Conservation (phyloP, 2,797 vertebrate species). For the Microhierax caerulescens region DNA sequence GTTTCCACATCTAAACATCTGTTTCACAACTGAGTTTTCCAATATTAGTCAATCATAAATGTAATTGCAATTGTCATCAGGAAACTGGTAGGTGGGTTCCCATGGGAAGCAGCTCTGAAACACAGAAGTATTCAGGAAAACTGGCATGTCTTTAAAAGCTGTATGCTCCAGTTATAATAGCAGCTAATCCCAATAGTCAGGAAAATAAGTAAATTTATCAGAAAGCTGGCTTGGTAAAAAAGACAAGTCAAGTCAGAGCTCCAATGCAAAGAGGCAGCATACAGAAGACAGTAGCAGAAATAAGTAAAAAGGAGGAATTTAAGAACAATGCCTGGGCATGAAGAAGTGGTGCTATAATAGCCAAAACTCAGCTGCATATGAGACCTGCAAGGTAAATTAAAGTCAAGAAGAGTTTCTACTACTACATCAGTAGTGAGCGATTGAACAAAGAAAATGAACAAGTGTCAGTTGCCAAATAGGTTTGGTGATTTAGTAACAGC, state of each 20-base stretch:
- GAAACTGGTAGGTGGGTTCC: not conserved
- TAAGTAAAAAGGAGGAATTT: not conserved
- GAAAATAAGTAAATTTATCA: not conserved
- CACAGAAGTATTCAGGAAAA: not conserved
- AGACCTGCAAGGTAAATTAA: not conserved
- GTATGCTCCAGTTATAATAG: not conserved
- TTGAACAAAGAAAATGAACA: not conserved
- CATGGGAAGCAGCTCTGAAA: not conserved
- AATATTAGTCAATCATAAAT: not conserved
- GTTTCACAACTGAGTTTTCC: not conserved
- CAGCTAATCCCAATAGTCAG: not conserved
- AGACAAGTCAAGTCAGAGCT: not conserved
- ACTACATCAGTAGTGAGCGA: not conserved
- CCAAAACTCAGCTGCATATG: not conserved
- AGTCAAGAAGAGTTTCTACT: not conserved
- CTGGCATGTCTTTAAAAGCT: not conserved
- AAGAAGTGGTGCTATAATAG: not conserved
- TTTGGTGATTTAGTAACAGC: not conserved
- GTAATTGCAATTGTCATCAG: not conserved
- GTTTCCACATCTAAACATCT: not conserved
- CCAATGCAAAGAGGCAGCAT: not conserved
- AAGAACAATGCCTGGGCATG: no score
- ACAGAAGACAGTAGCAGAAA: not conserved
- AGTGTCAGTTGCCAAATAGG: not conserved
- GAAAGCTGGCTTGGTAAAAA: not conserved